Conservation (phyloP, 2,888 invertebrate genomes). For the Oscheius sp. region DNA sequence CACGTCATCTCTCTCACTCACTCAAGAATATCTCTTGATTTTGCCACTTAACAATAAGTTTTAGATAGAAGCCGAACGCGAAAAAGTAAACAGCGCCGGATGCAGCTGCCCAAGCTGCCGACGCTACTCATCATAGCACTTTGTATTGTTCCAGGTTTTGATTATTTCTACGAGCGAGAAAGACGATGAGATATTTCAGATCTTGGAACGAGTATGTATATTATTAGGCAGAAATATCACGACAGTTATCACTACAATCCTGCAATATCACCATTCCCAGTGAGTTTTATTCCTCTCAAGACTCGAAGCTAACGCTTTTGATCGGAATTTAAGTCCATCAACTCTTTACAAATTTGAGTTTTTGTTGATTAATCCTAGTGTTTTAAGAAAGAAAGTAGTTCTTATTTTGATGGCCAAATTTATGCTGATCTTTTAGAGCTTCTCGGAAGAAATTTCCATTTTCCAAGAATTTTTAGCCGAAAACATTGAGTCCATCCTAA, state of each 20-base stretch:
- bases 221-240: background rate
- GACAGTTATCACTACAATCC: slow-evolving; percentile 18
- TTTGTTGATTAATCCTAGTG: background rate
- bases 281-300: background rate
- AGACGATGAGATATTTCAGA: too few relatives aligned
- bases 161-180: background rate
- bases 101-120: slow-evolving; percentile 14
- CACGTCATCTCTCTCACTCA: background rate
- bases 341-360: background rate
- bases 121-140: background rate
- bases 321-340: background rate
- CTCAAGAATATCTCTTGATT: background rate
- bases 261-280: slow-evolving; percentile 17
- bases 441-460: background rate
- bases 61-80: background rate
- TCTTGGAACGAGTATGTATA: background rate
- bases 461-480: too few relatives aligned
- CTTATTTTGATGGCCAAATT: background rate
- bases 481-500: too few relatives aligned
- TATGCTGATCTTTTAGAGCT: background rate
- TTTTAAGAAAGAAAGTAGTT: background rate
- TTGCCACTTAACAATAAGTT: background rate
- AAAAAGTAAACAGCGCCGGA: background rate
- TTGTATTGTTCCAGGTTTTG: background rate
- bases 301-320: background rate